These are phyloP conservation scores for Rattus norvegicus DNA, from an alignment of 2,113 vertebrate genomes.

Conservation along the genomic window DNA sequence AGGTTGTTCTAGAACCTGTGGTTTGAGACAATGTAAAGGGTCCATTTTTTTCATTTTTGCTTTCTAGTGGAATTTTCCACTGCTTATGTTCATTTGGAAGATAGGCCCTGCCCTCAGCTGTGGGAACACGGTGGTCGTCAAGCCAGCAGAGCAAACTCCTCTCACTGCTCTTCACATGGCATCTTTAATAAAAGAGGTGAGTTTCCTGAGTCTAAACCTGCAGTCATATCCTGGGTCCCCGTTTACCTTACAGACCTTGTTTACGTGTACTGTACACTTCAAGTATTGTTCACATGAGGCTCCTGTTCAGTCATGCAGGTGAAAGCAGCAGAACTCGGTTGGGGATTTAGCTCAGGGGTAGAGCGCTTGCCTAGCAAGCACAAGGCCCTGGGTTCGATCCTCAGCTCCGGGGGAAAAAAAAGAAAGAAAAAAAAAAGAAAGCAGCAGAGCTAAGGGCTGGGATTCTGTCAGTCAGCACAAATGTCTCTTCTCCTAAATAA, in stretches of 20 bases:
- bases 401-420: too few relatives aligned
- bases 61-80: conserved; percentile 93
- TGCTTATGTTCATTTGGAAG: conserved; percentile 94
- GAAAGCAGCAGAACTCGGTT: not conserved
- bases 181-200: conserved; percentile 93
- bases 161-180: conserved; percentile 92
- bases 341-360: too few relatives aligned
- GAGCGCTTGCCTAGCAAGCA: too few relatives aligned
- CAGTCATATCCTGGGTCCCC: not conserved
- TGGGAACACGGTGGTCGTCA: conserved; percentile 93
- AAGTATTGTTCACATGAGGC: not conserved
- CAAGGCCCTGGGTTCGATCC: too few relatives aligned
- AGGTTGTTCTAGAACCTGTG: not conserved
- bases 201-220: conserved; percentile 41
- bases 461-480: not conserved
- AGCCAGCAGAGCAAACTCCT: conserved; percentile 94
- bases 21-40: conserved; percentile 28
- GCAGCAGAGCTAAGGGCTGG: not conserved
- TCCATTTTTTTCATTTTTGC: conserved; percentile 30
- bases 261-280: not conserved
- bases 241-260: not conserved
- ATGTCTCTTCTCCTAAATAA: not conserved
- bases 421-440: not conserved
- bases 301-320: not conserved
- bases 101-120: conserved; percentile 92